Evolutionary conservation across 2,888 invertebrate genomes (phyloP).

Genomic region (Drosophila peninsularis): DNA sequence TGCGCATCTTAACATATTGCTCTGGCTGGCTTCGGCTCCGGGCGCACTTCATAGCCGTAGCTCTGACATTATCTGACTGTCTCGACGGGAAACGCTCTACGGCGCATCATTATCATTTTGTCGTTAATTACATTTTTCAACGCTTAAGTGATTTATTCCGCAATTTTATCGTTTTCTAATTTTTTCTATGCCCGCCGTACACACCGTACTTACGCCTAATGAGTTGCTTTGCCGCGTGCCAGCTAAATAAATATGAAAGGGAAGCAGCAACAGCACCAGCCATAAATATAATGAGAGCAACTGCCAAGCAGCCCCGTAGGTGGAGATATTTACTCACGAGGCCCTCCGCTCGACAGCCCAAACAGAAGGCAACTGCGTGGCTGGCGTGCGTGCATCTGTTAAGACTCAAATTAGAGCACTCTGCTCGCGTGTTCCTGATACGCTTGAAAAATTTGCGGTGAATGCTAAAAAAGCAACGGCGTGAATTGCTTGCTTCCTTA

Average conservation of each 20-base stretch:
- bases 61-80: slow-evolving; percentile 20
- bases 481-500: slow-evolving; percentile 6
- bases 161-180: slow-evolving; percentile 79
- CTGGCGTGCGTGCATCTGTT: slow-evolving; percentile 54
- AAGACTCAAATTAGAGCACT: slow-evolving; percentile 65
- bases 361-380: slow-evolving; percentile 11
- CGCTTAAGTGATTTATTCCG: slow-evolving; percentile 74
- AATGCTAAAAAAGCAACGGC: slow-evolving; percentile 3
- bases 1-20: slow-evolving; percentile 54
- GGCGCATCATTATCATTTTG: slow-evolving; percentile 78
- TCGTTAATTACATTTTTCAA: slow-evolving; percentile 80
- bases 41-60: not conserved
- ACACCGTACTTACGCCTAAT: slow-evolving; percentile 51
- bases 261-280: slow-evolving; percentile 32
- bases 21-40: not conserved
- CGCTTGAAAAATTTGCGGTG: slow-evolving; percentile 43
- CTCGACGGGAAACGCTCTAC: slow-evolving; percentile 60
- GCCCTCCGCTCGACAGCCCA: not conserved
- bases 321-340: slow-evolving; percentile 5
- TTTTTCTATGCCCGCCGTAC: slow-evolving; percentile 50
- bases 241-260: slow-evolving; percentile 61
- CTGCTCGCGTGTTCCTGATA: slow-evolving; percentile 41
- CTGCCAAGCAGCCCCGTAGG: slow-evolving; percentile 12
- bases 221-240: slow-evolving; percentile 53
- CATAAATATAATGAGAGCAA: slow-evolving; percentile 57